A percentile compares a stretch with the other conserved stretches of the same genome.
These are phyloP conservation scores for Emydocephalus ijimae DNA, from an alignment of 2,113 vertebrate species.

Conservation along the genomic window DNA sequence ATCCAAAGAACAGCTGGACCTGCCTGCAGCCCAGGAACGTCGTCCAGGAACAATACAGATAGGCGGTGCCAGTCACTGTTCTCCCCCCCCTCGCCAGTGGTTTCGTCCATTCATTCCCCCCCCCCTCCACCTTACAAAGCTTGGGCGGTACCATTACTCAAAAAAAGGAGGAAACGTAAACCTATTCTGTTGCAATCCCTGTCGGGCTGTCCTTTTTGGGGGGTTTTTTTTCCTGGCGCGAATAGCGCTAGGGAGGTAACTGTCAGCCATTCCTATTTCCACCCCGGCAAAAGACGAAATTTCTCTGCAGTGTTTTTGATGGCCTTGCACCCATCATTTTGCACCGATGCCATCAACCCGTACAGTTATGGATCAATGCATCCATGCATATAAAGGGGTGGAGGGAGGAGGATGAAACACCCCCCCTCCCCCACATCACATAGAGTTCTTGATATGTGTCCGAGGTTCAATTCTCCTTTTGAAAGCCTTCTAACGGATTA, in stretches of 20 bases:
- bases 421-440: background rate
- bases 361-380: background rate
- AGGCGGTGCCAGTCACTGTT: background rate
- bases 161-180: background rate
- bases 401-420: background rate
- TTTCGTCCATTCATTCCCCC: background rate
- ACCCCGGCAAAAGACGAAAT: background rate
- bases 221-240: background rate
- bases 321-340: background rate
- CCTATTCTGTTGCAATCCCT: background rate
- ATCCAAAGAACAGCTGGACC: background rate
- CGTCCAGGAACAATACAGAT: background rate
- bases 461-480: fast-evolving
- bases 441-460: background rate
- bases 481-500: background rate
- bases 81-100: background rate
- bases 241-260: background rate
- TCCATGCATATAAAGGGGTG: background rate
- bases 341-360: background rate
- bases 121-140: background rate
- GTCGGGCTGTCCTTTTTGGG: background rate
- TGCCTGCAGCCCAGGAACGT: background rate
- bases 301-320: background rate
- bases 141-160: background rate
- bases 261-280: background rate